These are phyloP conservation scores for Scaptomyza parva DNA, from an alignment of 2,888 invertebrate genomes.

Conservation along the genomic window DNA sequence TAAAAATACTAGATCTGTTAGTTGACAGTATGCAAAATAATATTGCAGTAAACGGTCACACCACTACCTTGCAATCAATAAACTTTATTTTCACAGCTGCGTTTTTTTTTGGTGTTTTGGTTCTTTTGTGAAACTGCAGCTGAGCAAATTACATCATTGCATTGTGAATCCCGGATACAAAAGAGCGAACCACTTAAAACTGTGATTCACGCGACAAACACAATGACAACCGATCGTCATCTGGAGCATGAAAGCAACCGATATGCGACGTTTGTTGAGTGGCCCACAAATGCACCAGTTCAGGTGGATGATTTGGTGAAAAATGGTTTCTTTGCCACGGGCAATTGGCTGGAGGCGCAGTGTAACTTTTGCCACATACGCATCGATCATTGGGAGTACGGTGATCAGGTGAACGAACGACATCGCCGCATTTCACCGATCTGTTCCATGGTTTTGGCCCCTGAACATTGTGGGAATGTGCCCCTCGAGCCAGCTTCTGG, in stretches of 20 bases:
- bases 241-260: slow-evolving; percentile 62
- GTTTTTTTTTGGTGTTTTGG: slow-evolving; percentile 31
- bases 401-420: slow-evolving; percentile 89
- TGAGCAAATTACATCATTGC: slow-evolving; percentile 50
- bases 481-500: slow-evolving; percentile 82
- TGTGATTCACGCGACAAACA: slow-evolving; percentile 15
- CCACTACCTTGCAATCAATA: slow-evolving; percentile 46
- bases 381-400: slow-evolving; percentile 91
- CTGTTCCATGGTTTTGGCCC: slow-evolving; percentile 90
- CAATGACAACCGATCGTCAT: slow-evolving; percentile 51
- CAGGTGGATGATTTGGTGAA: slow-evolving; percentile 51
- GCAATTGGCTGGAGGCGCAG: slow-evolving; percentile 89
- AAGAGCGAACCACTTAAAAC: slow-evolving; percentile 2
- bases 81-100: slow-evolving; percentile 48
- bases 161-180: slow-evolving; percentile 16
- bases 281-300: slow-evolving; percentile 68
- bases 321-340: slow-evolving; percentile 92
- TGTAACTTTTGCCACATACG: slow-evolving; percentile 91
- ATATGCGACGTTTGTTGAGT: slow-evolving; percentile 53
- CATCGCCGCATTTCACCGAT: slow-evolving; percentile 88
- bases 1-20: background rate
- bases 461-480: slow-evolving; percentile 89
- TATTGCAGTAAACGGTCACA: slow-evolving; percentile 34
- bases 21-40: background rate
- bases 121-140: slow-evolving; percentile 32